phyloP scores from a whole-genome alignment of 2,797 vertebrate species.

The Helicolenus hilgendorfi region DNA sequence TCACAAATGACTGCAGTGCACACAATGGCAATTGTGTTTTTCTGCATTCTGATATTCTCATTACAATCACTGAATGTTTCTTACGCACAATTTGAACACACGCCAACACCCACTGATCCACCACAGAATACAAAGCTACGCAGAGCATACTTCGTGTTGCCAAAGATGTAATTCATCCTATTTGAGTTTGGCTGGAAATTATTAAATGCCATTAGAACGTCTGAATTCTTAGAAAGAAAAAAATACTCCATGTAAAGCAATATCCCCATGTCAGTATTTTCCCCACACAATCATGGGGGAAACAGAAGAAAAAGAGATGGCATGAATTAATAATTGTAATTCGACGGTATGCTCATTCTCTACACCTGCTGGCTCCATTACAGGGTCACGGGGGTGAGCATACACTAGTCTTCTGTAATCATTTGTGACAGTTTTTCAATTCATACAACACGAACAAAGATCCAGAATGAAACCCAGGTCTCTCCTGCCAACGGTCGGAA shows the following conservation, averaged over 20 bases:
- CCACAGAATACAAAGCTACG: slow-evolving; percentile 17
- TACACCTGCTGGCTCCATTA: slow-evolving; percentile 51
- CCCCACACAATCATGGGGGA: background rate
- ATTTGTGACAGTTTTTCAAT: background rate
- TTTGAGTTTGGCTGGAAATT: slow-evolving; percentile 55
- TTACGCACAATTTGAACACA: slow-evolving; percentile 22
- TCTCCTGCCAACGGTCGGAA: background rate
- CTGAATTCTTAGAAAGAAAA: slow-evolving; percentile 11
- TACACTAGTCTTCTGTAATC: background rate
- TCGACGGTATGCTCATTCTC: slow-evolving; percentile 8
- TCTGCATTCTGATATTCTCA: slow-evolving; percentile 51
- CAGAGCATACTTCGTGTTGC: background rate
- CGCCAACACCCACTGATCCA: slow-evolving; percentile 6
- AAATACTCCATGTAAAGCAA: slow-evolving; percentile 55
- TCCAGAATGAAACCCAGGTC: background rate
- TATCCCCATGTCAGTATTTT: slow-evolving; percentile 24
- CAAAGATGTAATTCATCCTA: slow-evolving; percentile 32
- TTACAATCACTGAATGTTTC: slow-evolving; percentile 20
- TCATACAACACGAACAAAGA: background rate
- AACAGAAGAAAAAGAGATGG: slow-evolving; percentile 19
- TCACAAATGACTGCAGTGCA: slow-evolving; percentile 19
- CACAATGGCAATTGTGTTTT: slow-evolving; percentile 40
- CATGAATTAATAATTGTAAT: slow-evolving; percentile 37
- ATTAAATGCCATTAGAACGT: slow-evolving; percentile 56
- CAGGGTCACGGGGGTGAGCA: background rate